These are phyloP conservation scores for Halictus ligatus DNA, from an alignment of 2,888 invertebrate genomes.

Conservation along the genomic window DNA sequence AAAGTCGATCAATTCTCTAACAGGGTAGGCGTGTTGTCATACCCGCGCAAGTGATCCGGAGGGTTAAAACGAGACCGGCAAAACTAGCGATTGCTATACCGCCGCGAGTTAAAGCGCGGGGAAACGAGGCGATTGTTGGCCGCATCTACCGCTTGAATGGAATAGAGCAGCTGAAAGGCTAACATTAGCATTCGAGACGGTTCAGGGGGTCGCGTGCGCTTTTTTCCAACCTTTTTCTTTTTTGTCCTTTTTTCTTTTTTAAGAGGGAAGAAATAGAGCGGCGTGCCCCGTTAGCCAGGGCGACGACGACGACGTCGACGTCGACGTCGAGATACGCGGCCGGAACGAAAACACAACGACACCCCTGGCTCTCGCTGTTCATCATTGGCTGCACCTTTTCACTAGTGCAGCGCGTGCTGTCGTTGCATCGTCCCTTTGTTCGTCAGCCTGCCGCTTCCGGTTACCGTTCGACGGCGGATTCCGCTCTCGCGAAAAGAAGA, in stretches of 20 bases:
- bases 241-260: conserved; percentile 13
- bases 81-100: neutral
- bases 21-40: neutral
- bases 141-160: conserved; percentile 41
- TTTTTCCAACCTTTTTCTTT: neutral
- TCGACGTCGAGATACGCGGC: conserved; percentile 41
- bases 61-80: neutral
- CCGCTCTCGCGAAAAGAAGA: conserved; percentile 24
- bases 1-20: neutral
- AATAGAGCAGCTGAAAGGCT: conserved; percentile 34
- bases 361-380: conserved; percentile 72
- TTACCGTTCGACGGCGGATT: conserved; percentile 20
- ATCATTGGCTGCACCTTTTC: conserved; percentile 78
- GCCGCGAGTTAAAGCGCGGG: conserved; percentile 21
- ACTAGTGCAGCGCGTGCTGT: conserved; percentile 56
- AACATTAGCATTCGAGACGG: conserved; percentile 40
- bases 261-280: conserved; percentile 53
- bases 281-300: conserved; percentile 30
- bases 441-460: conserved; percentile 66
- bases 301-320: conserved; percentile 24
- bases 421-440: conserved; percentile 70
- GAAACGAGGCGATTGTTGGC: conserved; percentile 42
- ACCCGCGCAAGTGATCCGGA: neutral
- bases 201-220: conserved; percentile 27
- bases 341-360: conserved; percentile 58